Percentiles rank a stretch among this genome's conserved stretches.
Evolutionary conservation across 2,113 vertebrate genomes (phyloP).

Genomic region (Sceloporus undulatus): DNA sequence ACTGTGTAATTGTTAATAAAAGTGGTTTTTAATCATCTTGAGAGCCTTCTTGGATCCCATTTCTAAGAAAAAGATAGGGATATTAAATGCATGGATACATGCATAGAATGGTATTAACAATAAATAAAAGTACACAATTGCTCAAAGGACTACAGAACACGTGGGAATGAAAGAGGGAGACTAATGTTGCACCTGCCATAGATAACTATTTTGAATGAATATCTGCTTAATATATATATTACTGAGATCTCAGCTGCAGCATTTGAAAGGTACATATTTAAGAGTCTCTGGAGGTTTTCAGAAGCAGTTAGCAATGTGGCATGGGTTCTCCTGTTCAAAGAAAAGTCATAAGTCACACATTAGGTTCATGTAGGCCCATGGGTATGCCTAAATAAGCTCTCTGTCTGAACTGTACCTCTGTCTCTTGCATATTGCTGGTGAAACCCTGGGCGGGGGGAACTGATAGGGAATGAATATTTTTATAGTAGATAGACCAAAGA

Average conservation of each 20-base stretch:
- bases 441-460: neutral
- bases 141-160: neutral
- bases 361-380: neutral
- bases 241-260: too few species aligned
- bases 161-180: neutral
- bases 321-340: neutral
- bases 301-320: neutral
- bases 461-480: neutral
- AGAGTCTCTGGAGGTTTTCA: neutral
- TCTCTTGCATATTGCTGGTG: neutral
- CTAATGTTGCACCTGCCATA: neutral
- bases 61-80: too few species aligned
- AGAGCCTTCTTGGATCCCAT: too few species aligned
- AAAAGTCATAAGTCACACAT: neutral
- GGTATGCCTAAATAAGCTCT: neutral
- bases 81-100: too few species aligned
- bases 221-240: constrained; percentile 9
- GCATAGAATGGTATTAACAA: neutral
- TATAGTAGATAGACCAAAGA: neutral
- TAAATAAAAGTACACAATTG: neutral
- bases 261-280: neutral
- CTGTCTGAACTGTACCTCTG: neutral
- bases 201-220: neutral
- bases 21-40: too few species aligned
- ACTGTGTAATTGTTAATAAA: too few species aligned